Evolutionary conservation across 2,888 invertebrate species (phyloP), one percentile per base, ranked within the genome.

Genomic region (Cataglyphis albicans): DNA sequence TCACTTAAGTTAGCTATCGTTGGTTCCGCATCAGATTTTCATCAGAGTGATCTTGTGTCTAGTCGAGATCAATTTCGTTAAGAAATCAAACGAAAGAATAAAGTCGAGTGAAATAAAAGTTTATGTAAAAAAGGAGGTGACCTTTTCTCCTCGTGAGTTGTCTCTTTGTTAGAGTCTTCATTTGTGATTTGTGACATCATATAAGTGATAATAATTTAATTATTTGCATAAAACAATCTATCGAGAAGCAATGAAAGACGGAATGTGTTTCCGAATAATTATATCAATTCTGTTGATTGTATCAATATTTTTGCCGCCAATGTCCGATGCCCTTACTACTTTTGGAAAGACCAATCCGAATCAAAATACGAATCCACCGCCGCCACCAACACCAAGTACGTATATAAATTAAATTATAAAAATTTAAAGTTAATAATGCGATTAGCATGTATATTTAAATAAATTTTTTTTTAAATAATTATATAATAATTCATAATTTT

Each of bases 311-410:
- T 95, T 95, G 0, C 95, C 95, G 0, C 95, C 95, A 65, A 95
- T 95, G 10, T 96, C 96, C 1, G 96, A 96, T 90, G 97, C 97
- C 0, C 94, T 97, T 83, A 97, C 97, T 0, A 96, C 97, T 25
- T 97, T 97, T 89, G 97, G 97, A 61, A 97, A 97, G 94, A 96
- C 96, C 83, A 96, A 95, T 91, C 96, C 95, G 89, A 95, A 96
- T 48, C 92, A 92, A 84, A 93, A 94, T 81, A 92, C 92, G 81
- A 92, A 91, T 82, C 92, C 93, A 61, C 96, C 96, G 12, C 96
- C 96, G 84, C 95, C 95, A 59, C 95, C 96, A 6, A 95, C 95
- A 41, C 96, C 96, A 48, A 95, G 97, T 97, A 95, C 95, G 95
- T 92, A 38, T 52, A 41, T 38, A 63, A 61, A 52, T 52, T 52